phyloP scores from a whole-genome alignment of 2,888 invertebrate species.

The Chirona hameri region DNA sequence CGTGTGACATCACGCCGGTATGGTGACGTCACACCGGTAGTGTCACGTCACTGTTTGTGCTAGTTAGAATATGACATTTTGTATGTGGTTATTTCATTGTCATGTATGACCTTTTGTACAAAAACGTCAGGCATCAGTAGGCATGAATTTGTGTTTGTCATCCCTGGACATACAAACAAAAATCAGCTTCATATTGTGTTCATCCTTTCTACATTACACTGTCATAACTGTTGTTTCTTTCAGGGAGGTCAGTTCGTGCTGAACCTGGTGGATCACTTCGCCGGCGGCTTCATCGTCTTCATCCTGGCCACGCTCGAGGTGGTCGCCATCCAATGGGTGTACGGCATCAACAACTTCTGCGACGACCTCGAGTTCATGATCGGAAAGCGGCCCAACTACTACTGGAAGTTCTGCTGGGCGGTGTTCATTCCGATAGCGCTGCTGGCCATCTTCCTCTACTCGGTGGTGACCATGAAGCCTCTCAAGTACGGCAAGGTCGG shows the following conservation, averaged over 20 bases:
- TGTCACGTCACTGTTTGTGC: no score
- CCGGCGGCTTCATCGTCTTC: slow-evolving; percentile 60
- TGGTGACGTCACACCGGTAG: no score
- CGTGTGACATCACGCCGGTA: no score
- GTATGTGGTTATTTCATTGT: no score
- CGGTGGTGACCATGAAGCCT: slow-evolving; percentile 49
- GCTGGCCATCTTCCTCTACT: slow-evolving; percentile 66
- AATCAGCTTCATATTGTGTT: no score
- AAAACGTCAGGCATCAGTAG: no score
- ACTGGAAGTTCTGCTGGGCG: slow-evolving; percentile 78
- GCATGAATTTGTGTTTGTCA: no score
- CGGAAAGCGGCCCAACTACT: slow-evolving; percentile 61
- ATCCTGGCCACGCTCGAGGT: slow-evolving; percentile 58
- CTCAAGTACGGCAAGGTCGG: slow-evolving; percentile 25
- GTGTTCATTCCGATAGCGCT: slow-evolving; percentile 67
- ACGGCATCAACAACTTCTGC: slow-evolving; percentile 62
- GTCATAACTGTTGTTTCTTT: background rate
- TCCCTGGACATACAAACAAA: no score
- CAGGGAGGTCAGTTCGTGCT: slow-evolving; percentile 61
- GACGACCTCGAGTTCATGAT: slow-evolving; percentile 78
- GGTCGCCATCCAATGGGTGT: slow-evolving; percentile 56
- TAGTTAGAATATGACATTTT: no score
- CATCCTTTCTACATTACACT: no score
- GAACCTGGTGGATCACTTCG: slow-evolving; percentile 59
- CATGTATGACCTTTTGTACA: no score